Base-by-base conservation (phyloP, 2,113 vertebrate genomes). In the Ptilorrhoa leucosticta region DNA sequence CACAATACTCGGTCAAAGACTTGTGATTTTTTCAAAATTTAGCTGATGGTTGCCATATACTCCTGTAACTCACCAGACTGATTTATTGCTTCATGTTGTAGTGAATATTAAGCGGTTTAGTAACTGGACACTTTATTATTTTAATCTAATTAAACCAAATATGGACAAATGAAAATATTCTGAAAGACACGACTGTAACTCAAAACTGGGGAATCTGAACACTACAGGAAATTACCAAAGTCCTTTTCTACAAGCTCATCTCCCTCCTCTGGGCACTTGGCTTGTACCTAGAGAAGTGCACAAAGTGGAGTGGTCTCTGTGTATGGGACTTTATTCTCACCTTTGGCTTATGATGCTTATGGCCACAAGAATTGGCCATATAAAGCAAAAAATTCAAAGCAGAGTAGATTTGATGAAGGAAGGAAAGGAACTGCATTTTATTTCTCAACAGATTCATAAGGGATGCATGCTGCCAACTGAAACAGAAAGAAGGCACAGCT, bases 401-500 rank as follows among this genome's bases (percentile, higher is more conserved):
- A 71, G 39, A 5, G 1, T 58, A 70, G 27, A 50, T 47, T 47
- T 58, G 35, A 24, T 68, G 80, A 87, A 87, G 47, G 70, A 88
- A 80, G 33, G 24, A 91, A 58, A 66, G 22, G 44, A 82, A 50
- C 37, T 40, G 19, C 3, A 4, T 81, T 78, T 35, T 60, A 44
- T 91, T 94, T 91, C 61, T 64, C 40, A 60, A 40, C 17, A 68
- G 64, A 79, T 31, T 91, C 70, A 26, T 56, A 53, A 75, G 57
- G 19, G 61, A 18, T 31, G 13, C 4, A 3, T 15, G 37, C 51
- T 81, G 89, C 69, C 79, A 92, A 61, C 22, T 76, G 89, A 68
- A 82, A 86, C 4, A 69, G 88, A 87, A 75, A 91, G 56, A 35
- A 83, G 57, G 72, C 81, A 57, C 77, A 94, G 64, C 84, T 95